Evolutionary conservation across 2,888 invertebrate genomes (phyloP).

Genomic region (Hermodice carunculata): DNA sequence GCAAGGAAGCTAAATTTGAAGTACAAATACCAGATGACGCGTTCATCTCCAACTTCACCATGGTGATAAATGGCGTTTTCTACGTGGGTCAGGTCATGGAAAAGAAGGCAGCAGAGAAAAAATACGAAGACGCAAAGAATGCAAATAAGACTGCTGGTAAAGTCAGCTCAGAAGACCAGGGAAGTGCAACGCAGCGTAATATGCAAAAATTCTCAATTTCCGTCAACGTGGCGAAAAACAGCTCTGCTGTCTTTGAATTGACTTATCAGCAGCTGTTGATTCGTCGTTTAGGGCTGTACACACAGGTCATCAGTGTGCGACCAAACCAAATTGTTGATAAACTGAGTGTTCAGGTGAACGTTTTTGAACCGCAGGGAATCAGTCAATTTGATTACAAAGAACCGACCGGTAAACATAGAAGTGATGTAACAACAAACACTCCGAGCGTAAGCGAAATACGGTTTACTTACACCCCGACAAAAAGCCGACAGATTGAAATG

Average conservation of each 20-base stretch:
- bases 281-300: constrained; percentile 77
- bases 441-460: too few species aligned
- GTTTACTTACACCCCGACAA: constrained; percentile 68
- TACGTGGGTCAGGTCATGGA: constrained; percentile 58
- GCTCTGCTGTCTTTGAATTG: constrained; percentile 77
- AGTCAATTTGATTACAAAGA: too few species aligned
- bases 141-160: constrained; percentile 59
- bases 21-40: constrained; percentile 62
- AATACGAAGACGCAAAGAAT: constrained; percentile 52
- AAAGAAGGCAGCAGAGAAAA: constrained; percentile 56
- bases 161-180: not conserved
- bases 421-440: not conserved
- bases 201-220: constrained; percentile 66
- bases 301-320: constrained; percentile 78
- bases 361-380: constrained; percentile 23
- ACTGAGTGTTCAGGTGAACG: not conserved
- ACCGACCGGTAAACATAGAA: not conserved
- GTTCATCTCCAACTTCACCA: constrained; percentile 60
- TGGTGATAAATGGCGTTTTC: constrained; percentile 53
- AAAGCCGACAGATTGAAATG: constrained; percentile 66
- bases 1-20: constrained; percentile 75
- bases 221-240: constrained; percentile 76
- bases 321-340: constrained; percentile 76
- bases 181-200: not conserved
- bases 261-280: constrained; percentile 80